Percentiles rank a stretch among this genome's conserved stretches.
These are phyloP conservation scores for Micromesistius poutassou DNA, from an alignment of 2,797 vertebrate genomes.

Conservation along the genomic window DNA sequence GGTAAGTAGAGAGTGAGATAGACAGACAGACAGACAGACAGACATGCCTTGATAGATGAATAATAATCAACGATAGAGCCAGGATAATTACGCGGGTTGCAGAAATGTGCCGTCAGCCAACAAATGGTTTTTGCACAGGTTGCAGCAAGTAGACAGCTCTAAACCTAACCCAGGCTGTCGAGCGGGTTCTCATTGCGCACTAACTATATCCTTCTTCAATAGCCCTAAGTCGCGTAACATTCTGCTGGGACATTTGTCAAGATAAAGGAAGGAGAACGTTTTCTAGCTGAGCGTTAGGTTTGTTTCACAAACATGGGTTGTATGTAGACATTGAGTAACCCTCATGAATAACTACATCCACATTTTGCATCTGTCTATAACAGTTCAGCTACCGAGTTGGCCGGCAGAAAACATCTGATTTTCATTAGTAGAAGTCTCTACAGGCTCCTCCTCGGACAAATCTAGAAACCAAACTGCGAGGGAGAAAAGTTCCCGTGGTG, in stretches of 20 bases:
- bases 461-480: slow-evolving; percentile 1
- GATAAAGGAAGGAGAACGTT: background rate
- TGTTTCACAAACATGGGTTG: background rate
- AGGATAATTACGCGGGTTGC: too few relatives aligned
- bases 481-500: background rate
- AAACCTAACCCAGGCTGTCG: slow-evolving; percentile 34
- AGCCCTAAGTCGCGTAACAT: background rate
- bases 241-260: background rate
- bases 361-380: background rate
- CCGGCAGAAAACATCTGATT: slow-evolving; percentile 64
- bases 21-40: slow-evolving; percentile 2
- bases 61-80: background rate
- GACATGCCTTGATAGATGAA: background rate
- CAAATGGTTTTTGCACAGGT: slow-evolving; percentile 24
- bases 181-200: slow-evolving; percentile 46
- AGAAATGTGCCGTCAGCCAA: background rate
- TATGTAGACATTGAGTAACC: background rate
- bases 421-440: slow-evolving; percentile 50
- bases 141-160: slow-evolving; percentile 36
- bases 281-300: background rate
- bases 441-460: slow-evolving; percentile 40
- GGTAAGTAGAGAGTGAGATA: background rate
- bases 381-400: background rate
- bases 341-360: background rate
- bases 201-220: background rate